A percentile compares a stretch with the other conserved stretches of the same genome.
Conservation (phyloP, 2,888 invertebrate species). For the Synergus itoensis region DNA sequence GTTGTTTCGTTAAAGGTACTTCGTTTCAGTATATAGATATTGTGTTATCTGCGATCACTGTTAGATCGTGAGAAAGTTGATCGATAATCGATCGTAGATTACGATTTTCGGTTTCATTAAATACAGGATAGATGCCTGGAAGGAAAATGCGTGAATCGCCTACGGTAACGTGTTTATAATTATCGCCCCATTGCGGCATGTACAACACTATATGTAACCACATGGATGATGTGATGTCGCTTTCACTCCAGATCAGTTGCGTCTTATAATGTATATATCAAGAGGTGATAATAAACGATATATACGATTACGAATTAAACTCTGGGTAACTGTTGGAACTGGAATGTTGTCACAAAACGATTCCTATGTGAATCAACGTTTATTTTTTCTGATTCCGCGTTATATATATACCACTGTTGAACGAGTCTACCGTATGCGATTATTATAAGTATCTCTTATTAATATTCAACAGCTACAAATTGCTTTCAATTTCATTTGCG, state of each 20-base stretch:
- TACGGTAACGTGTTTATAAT: slow-evolving; percentile 48
- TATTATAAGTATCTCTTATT: slow-evolving; percentile 24
- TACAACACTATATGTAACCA: slow-evolving; percentile 40
- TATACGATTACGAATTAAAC: slow-evolving; percentile 44
- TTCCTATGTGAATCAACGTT: slow-evolving; percentile 5
- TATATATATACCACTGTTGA: neutral
- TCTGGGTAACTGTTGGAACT: neutral
- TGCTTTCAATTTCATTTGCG: slow-evolving; percentile 5
- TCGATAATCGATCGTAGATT: slow-evolving; percentile 11
- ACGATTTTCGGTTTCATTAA: slow-evolving; percentile 24
- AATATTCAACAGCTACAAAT: slow-evolving; percentile 22
- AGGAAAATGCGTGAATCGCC: slow-evolving; percentile 27
- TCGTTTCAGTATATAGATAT: neutral
- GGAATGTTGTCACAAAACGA: neutral
- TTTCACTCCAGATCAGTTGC: slow-evolving; percentile 53
- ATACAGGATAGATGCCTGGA: neutral
- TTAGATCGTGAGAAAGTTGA: slow-evolving; percentile 30
- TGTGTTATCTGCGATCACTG: slow-evolving; percentile 9
- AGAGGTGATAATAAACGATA: slow-evolving; percentile 40
- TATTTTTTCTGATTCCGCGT: neutral
- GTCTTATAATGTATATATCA: slow-evolving; percentile 41
- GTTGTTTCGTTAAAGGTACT: neutral
- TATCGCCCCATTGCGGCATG: slow-evolving; percentile 31
- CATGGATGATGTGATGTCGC: slow-evolving; percentile 46
- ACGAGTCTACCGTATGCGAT: neutral